Evolutionary conservation across 2,888 invertebrate species (phyloP).

Genomic region (Anoncus sp.): DNA sequence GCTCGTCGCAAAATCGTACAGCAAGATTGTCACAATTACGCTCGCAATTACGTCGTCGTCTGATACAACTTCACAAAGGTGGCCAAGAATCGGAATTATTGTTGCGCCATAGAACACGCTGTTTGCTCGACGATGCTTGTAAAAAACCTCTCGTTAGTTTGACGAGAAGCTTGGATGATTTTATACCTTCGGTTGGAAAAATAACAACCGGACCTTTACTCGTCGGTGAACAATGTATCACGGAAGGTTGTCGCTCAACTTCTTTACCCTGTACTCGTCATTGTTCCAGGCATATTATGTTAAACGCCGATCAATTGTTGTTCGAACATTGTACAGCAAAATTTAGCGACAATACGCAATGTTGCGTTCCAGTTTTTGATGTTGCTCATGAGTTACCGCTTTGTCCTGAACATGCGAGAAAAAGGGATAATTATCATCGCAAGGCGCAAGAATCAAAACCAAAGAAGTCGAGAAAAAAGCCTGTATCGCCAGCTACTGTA

Average conservation of each 20-base stretch:
- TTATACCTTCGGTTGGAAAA: constrained; percentile 66
- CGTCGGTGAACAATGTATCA: constrained; percentile 78
- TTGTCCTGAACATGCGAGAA: constrained; percentile 93
- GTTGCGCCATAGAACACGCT: constrained; percentile 75
- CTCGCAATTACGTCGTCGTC: constrained; percentile 83
- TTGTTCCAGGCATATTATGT: constrained; percentile 93
- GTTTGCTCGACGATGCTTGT: constrained; percentile 74
- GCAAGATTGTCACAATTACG: constrained; percentile 79
- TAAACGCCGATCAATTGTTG: constrained; percentile 92
- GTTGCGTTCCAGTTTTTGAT: constrained; percentile 91
- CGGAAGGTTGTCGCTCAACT: constrained; percentile 81
- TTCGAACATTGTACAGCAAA: constrained; percentile 93
- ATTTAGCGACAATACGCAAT: constrained; percentile 91
- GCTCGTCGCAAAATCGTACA: constrained; percentile 75
- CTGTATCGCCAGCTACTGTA: constrained; percentile 85
- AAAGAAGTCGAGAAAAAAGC: constrained; percentile 88
- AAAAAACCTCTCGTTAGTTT: constrained; percentile 65
- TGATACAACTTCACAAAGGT: constrained; percentile 82
- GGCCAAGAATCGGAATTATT: constrained; percentile 75
- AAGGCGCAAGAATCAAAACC: constrained; percentile 91
- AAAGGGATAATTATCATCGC: constrained; percentile 93
- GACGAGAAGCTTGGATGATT: constrained; percentile 20
- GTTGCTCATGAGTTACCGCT: constrained; percentile 92
- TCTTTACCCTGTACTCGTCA: constrained; percentile 92
- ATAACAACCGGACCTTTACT: constrained; percentile 74